These are phyloP conservation scores for Trialeurodes vaporariorum DNA, from an alignment of 1,140 invertebrate species.

Conservation along the genomic window DNA sequence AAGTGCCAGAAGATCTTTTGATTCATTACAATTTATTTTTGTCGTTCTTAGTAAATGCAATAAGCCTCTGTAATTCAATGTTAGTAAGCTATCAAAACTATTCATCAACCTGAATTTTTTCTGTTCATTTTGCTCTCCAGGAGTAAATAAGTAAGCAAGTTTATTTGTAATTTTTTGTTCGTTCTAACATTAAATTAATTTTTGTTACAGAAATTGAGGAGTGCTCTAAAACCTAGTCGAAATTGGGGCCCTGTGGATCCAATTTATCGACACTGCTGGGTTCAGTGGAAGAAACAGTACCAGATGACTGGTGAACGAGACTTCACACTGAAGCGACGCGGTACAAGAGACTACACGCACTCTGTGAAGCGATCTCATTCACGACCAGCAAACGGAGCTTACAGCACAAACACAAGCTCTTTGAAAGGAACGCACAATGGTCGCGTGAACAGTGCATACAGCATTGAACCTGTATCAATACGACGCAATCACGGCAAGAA, in stretches of 20 bases:
- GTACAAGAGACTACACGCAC: conserved; percentile 46
- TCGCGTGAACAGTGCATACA: neutral
- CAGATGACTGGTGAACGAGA: conserved; percentile 38
- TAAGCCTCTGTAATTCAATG: too few relatives aligned
- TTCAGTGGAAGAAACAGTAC: conserved; percentile 35
- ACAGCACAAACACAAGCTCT: neutral
- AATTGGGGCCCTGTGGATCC: conserved; percentile 50
- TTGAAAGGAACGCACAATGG: neutral
- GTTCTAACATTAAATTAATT: too few relatives aligned
- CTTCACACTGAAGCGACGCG: conserved; percentile 43
- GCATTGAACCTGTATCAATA: neutral
- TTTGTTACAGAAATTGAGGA: conserved; percentile 41
- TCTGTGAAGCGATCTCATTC: conserved; percentile 35
- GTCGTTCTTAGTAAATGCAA: too few relatives aligned
- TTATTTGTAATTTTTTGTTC: too few relatives aligned
- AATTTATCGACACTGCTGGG: conserved; percentile 45
- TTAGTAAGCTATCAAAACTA: too few relatives aligned
- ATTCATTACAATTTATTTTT: too few relatives aligned
- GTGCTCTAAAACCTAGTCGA: conserved; percentile 42
- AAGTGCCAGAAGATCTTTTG: too few relatives aligned
- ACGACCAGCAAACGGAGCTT: neutral
- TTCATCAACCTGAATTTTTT: too few relatives aligned
- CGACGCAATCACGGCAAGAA: neutral
- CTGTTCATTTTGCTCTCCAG: too few relatives aligned
- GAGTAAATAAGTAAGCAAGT: too few relatives aligned